Conservation (phyloP, 30 jellyfish, hydroid and myxozoan species). For the Sanderia malayensis region DNA sequence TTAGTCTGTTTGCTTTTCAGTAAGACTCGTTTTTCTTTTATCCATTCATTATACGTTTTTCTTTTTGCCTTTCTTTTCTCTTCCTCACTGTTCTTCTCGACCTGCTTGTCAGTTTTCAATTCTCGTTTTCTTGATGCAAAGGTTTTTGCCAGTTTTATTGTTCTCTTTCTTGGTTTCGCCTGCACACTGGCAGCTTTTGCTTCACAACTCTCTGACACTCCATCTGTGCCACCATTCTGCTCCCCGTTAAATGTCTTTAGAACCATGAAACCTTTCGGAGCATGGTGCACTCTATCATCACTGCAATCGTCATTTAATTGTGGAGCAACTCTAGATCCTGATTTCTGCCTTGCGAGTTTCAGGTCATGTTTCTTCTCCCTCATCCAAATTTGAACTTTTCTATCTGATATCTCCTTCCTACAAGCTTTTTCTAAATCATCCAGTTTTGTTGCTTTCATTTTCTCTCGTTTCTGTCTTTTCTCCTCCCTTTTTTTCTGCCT, state of each 20-base stretch:
- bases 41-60: conserved; percentile 39
- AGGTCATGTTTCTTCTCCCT: conserved; percentile 7
- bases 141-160: background rate
- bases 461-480: conserved; percentile 15
- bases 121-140: background rate
- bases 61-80: background rate
- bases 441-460: conserved; percentile 9
- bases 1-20: background rate
- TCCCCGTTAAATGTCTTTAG: conserved; percentile 9
- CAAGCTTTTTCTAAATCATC: conserved; percentile 25
- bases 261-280: conserved; percentile 37
- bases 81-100: background rate
- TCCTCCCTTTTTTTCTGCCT: conserved; percentile 14
- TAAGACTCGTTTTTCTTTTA: background rate
- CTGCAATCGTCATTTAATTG: background rate
- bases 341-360: background rate
- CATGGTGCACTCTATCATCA: background rate
- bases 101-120: background rate
- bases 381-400: conserved; percentile 48
- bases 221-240: background rate
- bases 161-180: background rate
- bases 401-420: conserved; percentile 15
- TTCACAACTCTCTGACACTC: no score
- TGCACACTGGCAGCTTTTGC: no score
- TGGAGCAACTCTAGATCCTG: conserved; percentile 16